Base-by-base conservation (phyloP, 2,113 vertebrate species). In the Mus spicilegus region DNA sequence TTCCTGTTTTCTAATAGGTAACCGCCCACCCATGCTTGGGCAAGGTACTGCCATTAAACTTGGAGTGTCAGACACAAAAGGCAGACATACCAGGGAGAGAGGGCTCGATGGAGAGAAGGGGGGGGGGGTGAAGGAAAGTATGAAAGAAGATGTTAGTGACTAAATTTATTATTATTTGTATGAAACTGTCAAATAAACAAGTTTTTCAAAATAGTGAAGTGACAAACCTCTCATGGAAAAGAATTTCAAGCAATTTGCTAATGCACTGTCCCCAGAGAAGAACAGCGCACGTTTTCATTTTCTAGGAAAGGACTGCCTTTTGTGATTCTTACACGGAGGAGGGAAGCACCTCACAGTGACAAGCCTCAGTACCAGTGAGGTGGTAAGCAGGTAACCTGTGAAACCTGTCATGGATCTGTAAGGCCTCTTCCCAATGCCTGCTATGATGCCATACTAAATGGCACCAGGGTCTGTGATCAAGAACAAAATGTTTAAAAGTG, bases 401-500 rank as follows among this genome's bases (percentile, higher is more conserved):
- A 69, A 80, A 67, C 30, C 72, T 90, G 36, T 93, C n/a, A 39
- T 2, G 42, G n/a, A 24, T 20, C 49, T 56, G 3, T 77, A 54
- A 91, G 46, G 19, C 9, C 19, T 49, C 30, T 22, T 46, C 46
- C 28, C 69, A 67, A 33, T 20, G 42, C 42, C 61, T 7, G 7
- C 61, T 49, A 49, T 17, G 46, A 26, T 11, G 49, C 19, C 86
- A 67, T 20, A 36, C 39, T 20, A 75, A 56, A 81, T 89, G 20
- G 22, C 61, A 93, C 39, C 87, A 69, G 72, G 88, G 90, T 87
- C 75, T 13, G n/a, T 63, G 78, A 70, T 9, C 89, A 87, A 93
- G 69, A 94, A 94, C 19, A 75, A 61, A 91, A 73, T 82, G 6
- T 87, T 93, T 93, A 46, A 89, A 90, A 93, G 89, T 56, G 67